Conservation (phyloP, 2,888 invertebrate species). For the Lymantria monacha region DNA sequence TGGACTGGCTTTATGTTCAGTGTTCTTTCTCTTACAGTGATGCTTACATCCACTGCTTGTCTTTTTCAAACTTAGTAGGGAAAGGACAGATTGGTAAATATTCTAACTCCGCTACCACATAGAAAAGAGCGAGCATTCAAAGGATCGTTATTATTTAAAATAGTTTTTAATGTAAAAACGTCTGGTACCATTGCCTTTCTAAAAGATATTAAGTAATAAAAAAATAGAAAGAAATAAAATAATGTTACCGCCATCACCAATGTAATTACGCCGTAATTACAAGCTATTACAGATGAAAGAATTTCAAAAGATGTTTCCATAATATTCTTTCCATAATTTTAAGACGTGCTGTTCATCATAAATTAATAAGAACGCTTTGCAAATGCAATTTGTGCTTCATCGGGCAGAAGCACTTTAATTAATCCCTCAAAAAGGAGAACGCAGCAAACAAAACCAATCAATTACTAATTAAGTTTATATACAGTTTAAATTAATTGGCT, state of each 20-base stretch:
- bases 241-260: background rate
- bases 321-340: constrained; percentile 13
- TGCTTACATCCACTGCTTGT: too few species aligned
- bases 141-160: too few species aligned
- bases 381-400: constrained; percentile 36
- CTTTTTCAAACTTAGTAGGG: too few species aligned
- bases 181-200: too few species aligned
- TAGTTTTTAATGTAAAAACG: too few species aligned
- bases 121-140: too few species aligned
- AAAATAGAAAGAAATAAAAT: constrained; percentile 1
- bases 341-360: constrained; percentile 22
- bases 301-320: constrained; percentile 10
- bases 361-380: constrained; percentile 35
- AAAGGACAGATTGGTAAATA: too few species aligned
- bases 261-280: constrained; percentile 2
- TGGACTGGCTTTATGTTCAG: too few species aligned
- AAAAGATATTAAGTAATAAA: too few species aligned
- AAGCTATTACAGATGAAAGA: constrained; percentile 4
- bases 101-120: too few species aligned
- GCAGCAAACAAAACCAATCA: constrained; percentile 11
- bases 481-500: background rate
- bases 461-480: constrained; percentile 6
- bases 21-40: too few species aligned
- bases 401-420: constrained; percentile 43
- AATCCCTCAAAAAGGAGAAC: constrained; percentile 34